Evolutionary conservation across 1,140 invertebrate species (phyloP).

Genomic region (Apis laboriosa): DNA sequence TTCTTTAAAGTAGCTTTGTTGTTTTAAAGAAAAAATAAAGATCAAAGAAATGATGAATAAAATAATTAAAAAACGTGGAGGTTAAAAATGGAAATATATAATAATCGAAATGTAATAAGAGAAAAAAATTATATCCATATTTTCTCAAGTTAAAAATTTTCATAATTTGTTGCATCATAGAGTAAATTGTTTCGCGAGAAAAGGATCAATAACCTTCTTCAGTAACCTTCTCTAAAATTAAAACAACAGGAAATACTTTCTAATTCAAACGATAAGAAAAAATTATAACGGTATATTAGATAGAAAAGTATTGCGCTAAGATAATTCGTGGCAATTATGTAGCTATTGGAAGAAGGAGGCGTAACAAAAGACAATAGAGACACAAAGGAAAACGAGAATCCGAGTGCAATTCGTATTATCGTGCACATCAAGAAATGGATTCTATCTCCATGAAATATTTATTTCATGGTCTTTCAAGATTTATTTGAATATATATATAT

Average conservation of each 20-base stretch:
- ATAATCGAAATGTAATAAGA: too few species aligned
- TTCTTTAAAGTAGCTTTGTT: too few species aligned
- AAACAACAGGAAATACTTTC: background rate
- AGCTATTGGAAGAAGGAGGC: background rate
- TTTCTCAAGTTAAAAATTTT: background rate
- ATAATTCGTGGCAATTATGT: background rate
- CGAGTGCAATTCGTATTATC: background rate
- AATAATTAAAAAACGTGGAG: too few species aligned
- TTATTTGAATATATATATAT: background rate
- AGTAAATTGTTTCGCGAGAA: background rate
- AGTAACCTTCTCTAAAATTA: background rate
- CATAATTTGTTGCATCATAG: background rate
- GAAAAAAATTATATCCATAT: background rate
- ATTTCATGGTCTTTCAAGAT: slow-evolving; percentile 4
- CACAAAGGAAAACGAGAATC: slow-evolving; percentile 12
- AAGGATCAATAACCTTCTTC: background rate
- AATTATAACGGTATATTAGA: background rate
- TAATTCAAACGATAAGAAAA: background rate
- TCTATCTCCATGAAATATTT: slow-evolving; percentile 30
- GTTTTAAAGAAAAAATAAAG: background rate
- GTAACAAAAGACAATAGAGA: background rate
- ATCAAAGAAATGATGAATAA: too few species aligned
- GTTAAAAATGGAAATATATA: too few species aligned
- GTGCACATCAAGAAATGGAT: background rate
- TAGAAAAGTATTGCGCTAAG: background rate